A percentile compares a stretch with the other conserved stretches of the same genome.
Conservation (phyloP, 2,797 vertebrate species). For the Clamator glandarius region DNA sequence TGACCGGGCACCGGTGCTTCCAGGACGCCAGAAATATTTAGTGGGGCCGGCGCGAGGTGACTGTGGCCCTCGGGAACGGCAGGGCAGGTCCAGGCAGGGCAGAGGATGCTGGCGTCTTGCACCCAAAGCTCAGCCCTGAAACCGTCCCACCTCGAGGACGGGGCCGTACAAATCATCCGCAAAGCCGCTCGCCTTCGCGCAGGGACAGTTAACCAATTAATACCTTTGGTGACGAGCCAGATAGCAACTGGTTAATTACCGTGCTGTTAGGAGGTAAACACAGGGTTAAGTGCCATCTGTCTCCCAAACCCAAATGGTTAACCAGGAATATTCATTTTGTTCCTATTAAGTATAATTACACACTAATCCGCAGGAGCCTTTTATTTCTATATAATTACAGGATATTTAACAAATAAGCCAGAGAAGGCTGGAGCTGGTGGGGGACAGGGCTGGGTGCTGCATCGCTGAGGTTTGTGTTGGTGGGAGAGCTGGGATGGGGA, state of each 20-base stretch:
- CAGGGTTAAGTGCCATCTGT: constrained; percentile 62
- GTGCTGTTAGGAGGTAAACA: constrained; percentile 52
- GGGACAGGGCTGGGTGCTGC: not conserved
- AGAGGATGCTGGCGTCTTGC: no score
- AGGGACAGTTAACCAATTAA: not conserved
- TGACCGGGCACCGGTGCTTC: constrained; percentile 14
- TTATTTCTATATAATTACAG: constrained; percentile 78
- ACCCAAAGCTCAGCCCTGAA: not conserved
- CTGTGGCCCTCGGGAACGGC: not conserved
- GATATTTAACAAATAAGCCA: constrained; percentile 67
- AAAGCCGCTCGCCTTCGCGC: accelerated
- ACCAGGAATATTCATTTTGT: constrained; percentile 78
- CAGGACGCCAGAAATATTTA: constrained; percentile 12
- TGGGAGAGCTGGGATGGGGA: not conserved
- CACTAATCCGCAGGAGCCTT: constrained; percentile 70
- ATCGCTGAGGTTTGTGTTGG: not conserved
- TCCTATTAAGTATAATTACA: constrained; percentile 80
- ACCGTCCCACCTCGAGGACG: accelerated
- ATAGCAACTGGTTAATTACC: constrained; percentile 58
- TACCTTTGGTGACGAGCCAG: constrained; percentile 12
- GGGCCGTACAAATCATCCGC: accelerated
- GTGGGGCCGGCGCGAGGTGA: not conserved
- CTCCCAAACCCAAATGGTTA: constrained; percentile 72
- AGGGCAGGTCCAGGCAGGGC: not conserved
- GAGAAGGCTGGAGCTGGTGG: not conserved